Evolutionary conservation across 2,113 vertebrate species (phyloP).

Genomic region (Gymnorhina tibicen): DNA sequence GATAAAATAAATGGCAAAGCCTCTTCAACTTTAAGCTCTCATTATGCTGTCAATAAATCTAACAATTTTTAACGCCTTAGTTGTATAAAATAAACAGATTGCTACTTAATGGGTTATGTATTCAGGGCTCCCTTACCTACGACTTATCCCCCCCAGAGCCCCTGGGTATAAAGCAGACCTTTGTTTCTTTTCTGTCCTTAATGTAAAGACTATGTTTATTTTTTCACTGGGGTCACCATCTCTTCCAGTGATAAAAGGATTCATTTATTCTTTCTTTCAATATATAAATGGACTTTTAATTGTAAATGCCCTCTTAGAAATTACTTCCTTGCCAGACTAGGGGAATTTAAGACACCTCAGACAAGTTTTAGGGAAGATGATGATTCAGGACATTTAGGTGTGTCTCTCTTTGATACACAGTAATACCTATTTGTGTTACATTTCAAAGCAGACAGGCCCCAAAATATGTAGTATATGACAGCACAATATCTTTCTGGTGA

Average conservation of each 20-base stretch:
- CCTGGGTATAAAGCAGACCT: background rate
- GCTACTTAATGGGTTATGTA: background rate
- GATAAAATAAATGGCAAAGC: background rate
- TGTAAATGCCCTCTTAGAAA: background rate
- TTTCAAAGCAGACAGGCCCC: background rate
- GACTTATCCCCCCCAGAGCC: background rate
- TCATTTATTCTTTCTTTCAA: background rate
- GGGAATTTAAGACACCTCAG: background rate
- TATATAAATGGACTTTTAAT: background rate
- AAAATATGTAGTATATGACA: background rate
- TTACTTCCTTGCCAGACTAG: background rate
- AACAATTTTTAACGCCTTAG: background rate
- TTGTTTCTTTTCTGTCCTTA: background rate
- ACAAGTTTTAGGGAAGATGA: background rate
- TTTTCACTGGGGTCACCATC: background rate
- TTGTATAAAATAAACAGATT: background rate
- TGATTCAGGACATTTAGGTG: background rate
- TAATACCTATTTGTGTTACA: background rate
- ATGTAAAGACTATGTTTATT: background rate
- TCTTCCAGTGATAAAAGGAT: background rate
- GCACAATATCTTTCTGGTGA: background rate
- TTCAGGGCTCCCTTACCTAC: background rate
- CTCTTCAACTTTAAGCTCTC: background rate
- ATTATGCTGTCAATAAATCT: background rate
- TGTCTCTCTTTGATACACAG: background rate